Evolutionary conservation across 2,888 invertebrate species (phyloP).

Genomic region (Micropterix aruncella): DNA sequence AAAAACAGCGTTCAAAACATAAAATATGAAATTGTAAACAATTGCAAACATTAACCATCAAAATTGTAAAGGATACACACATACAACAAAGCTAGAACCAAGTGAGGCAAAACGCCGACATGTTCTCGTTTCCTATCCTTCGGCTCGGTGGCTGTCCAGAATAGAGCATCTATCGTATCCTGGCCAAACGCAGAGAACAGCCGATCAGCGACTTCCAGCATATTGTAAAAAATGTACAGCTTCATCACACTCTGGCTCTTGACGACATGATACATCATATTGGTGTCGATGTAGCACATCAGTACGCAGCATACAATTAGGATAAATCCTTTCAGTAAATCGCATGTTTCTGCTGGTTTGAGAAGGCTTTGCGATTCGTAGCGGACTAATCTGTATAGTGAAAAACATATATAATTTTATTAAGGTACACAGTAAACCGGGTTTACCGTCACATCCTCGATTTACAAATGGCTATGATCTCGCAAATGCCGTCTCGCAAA

Average conservation of each 20-base stretch:
- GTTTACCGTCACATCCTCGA: too few relatives aligned
- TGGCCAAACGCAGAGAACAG: conserved; percentile 94
- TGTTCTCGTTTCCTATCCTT: conserved; percentile 68
- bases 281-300: conserved; percentile 90
- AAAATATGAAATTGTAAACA: not conserved
- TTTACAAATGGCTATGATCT: too few relatives aligned
- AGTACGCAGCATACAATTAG: conserved; percentile 68
- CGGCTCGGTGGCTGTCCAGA: conserved; percentile 98
- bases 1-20: too few relatives aligned
- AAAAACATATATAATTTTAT: conserved; percentile 6
- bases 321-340: conserved; percentile 85
- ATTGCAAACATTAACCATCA: too few relatives aligned
- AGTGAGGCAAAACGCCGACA: conserved; percentile 78
- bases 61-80: conserved; percentile 73
- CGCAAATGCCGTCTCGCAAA: too few relatives aligned
- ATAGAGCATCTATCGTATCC: conserved; percentile 93
- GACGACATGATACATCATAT: conserved; percentile 93
- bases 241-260: conserved; percentile 98
- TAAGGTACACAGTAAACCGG: too few relatives aligned
- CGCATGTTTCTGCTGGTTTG: conserved; percentile 88
- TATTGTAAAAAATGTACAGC: conserved; percentile 98
- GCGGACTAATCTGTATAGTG: conserved; percentile 23
- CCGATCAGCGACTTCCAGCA: conserved; percentile 95
- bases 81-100: conserved; percentile 84
- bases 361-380: conserved; percentile 38